A percentile compares a stretch with the other conserved stretches of the same genome.
phyloP scores from a whole-genome alignment of 2,113 vertebrate genomes.

The Plecturocebus donacophilus region DNA sequence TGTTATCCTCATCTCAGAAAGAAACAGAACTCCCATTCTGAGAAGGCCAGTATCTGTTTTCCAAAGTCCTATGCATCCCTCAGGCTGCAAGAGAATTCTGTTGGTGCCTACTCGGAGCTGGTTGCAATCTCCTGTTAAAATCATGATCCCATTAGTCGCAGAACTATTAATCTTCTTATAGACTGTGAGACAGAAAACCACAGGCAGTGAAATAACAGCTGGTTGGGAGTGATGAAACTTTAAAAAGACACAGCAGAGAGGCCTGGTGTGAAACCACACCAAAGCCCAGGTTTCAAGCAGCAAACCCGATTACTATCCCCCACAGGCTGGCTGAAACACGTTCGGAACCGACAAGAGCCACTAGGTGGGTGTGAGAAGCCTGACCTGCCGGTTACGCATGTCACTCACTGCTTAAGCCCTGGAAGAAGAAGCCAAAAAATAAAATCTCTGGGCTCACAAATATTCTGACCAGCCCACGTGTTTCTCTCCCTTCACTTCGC shows the following conservation, averaged over 20 bases:
- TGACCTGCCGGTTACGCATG: not conserved
- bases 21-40: not conserved
- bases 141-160: conserved; percentile 69
- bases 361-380: conserved; percentile 31
- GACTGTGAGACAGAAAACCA: conserved; percentile 75
- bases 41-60: not conserved
- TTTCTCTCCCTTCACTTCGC: not conserved
- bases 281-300: conserved; percentile 47
- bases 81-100: not conserved
- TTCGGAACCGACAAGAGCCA: not conserved
- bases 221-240: conserved; percentile 61
- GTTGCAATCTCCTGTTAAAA: conserved; percentile 60
- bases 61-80: not conserved
- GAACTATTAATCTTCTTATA: conserved; percentile 80
- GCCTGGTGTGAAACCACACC: conserved; percentile 50
- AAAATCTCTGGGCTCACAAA: not conserved
- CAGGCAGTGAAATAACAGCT: conserved; percentile 66
- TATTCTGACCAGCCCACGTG: not conserved
- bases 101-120: conserved; percentile 1
- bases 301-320: not conserved
- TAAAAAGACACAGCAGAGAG: conserved; percentile 64
- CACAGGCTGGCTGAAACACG: not conserved
- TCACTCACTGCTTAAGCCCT: not conserved
- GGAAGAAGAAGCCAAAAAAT: not conserved
- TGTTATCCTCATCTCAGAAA: not conserved